Percentiles rank a stretch among this genome's conserved stretches.
phyloP scores from a whole-genome alignment of 2,113 vertebrate genomes.

The Onychorhynchus coronatus region DNA sequence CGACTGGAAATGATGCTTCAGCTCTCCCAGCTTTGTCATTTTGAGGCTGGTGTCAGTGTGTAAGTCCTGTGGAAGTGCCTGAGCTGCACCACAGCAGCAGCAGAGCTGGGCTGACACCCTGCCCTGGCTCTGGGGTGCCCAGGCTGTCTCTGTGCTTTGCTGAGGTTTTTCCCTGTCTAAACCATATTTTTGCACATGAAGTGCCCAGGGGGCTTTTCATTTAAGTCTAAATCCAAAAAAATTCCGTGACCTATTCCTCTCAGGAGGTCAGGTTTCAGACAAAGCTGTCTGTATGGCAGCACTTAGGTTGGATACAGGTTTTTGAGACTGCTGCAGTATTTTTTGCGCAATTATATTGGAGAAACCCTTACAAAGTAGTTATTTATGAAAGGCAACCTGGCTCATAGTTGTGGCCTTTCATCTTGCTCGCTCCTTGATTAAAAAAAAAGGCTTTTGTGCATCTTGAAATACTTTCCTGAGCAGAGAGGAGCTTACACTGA shows the following conservation, averaged over 20 bases:
- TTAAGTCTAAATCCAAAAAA: neutral
- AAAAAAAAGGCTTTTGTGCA: neutral
- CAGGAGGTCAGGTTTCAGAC: neutral
- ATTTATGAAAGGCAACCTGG: neutral
- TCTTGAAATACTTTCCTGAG: slow-evolving; percentile 17
- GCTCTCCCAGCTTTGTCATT: neutral
- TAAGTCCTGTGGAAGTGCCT: neutral
- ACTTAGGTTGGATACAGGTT: neutral
- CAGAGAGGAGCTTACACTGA: neutral
- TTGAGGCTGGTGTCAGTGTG: neutral
- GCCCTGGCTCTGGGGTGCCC: neutral
- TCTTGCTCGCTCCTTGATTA: neutral
- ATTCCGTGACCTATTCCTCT: neutral
- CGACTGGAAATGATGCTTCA: neutral
- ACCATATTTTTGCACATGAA: neutral
- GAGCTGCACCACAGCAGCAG: fast-evolving
- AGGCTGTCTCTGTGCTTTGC: fast-evolving
- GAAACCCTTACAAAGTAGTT: neutral
- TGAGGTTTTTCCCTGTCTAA: neutral
- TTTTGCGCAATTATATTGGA: neutral
- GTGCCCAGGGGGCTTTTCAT: neutral
- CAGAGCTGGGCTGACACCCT: neutral
- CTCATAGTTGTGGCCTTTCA: neutral
- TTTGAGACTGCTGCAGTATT: neutral
- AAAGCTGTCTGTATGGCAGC: neutral